A percentile compares a stretch with the other conserved stretches of the same genome.
Evolutionary conservation across 2,797 vertebrate genomes (phyloP).

Genomic region (Mormyrops boulengeri): DNA sequence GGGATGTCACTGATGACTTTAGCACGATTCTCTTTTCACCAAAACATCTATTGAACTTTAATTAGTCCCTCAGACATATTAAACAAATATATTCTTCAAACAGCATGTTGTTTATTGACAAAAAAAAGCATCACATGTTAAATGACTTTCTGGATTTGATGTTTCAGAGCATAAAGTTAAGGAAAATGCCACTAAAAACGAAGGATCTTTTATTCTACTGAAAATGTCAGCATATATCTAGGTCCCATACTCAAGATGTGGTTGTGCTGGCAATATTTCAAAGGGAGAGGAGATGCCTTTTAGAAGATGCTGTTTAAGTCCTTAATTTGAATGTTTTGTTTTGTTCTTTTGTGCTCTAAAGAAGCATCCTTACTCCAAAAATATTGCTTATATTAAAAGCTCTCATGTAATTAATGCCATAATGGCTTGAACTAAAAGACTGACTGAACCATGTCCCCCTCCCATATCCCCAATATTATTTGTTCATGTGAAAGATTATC

Average conservation of each 20-base stretch:
- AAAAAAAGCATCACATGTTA: constrained; percentile 34
- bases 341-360: background rate
- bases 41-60: constrained; percentile 40
- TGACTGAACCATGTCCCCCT: background rate
- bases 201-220: constrained; percentile 19
- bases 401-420: background rate
- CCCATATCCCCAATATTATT: background rate
- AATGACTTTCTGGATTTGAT: constrained; percentile 36
- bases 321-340: background rate
- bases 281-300: background rate
- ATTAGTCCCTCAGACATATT: constrained; percentile 40
- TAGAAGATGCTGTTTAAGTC: background rate
- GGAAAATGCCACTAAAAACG: constrained; percentile 32
- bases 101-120: constrained; percentile 45
- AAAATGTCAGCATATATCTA: constrained; percentile 2
- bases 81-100: constrained; percentile 46
- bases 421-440: background rate
- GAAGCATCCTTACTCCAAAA: background rate
- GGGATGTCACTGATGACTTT: constrained; percentile 27
- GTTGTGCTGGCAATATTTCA: background rate
- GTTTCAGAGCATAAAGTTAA: constrained; percentile 35
- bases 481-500: background rate
- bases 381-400: background rate
- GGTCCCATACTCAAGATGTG: background rate
- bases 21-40: constrained; percentile 38